Evolutionary conservation across 2,797 vertebrate genomes (phyloP).

Genomic region (Crax fasciolata): DNA sequence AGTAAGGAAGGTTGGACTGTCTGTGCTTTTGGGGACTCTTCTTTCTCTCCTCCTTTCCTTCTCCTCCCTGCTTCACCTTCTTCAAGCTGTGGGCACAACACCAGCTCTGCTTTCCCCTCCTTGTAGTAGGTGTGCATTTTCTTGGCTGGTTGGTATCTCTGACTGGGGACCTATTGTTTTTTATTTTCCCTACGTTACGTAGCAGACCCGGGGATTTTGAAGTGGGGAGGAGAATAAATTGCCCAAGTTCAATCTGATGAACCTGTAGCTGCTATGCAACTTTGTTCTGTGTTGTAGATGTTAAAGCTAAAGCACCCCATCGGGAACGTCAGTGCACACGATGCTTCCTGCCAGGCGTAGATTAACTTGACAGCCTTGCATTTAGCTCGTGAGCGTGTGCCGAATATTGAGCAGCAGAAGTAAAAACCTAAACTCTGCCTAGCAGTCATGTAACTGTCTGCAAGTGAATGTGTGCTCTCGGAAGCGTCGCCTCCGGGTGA

Average conservation of each 20-base stretch:
- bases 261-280: not conserved
- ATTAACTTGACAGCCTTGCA: slow-evolving; percentile 17
- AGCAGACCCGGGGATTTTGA: not conserved
- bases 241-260: not conserved
- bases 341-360: slow-evolving; percentile 69
- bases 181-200: not conserved
- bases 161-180: slow-evolving; percentile 27
- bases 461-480: slow-evolving; percentile 26
- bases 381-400: not conserved
- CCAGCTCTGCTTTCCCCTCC: slow-evolving; percentile 74
- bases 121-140: slow-evolving; percentile 80
- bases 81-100: slow-evolving; percentile 75
- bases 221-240: not conserved
- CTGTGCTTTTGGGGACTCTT: slow-evolving; percentile 80
- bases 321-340: not conserved
- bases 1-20: slow-evolving; percentile 73
- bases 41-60: slow-evolving; percentile 58
- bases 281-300: not conserved
- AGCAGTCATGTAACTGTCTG: slow-evolving; percentile 67
- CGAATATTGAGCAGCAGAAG: not conserved
- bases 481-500: slow-evolving; percentile 2
- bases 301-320: not conserved
- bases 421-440: slow-evolving; percentile 17
- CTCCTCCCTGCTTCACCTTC: slow-evolving; percentile 47
- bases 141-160: slow-evolving; percentile 84